Base-by-base conservation (phyloP, 2,888 invertebrate genomes). In the Cosmia pyralina region DNA sequence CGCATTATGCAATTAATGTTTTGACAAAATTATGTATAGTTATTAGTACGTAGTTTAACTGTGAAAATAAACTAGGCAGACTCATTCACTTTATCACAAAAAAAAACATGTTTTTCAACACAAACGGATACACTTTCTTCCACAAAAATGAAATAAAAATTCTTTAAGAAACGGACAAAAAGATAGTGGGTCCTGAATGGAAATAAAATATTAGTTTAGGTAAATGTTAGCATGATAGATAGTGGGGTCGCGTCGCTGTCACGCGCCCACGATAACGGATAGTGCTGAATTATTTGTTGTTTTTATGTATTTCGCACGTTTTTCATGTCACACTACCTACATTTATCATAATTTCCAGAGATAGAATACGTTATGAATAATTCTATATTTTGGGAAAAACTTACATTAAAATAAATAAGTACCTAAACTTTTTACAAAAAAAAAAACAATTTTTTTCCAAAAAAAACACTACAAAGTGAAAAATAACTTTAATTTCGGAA, bases 141-240 rank as follows among this genome's bases (percentile, higher is more conserved):
- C 34, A 46, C 5, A 50, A n/a, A 34, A 67, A 69, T 34, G 7
- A 62, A 34, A 50, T 46, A 28, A 62, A 62, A 55, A 6, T 34
- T 58, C 34, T 53, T 50, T 2, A 63, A 55, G 53, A 38, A 76
- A 52, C 44, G n/a, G 11, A 17, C 22, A 57, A 38, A 41, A 69
- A 41, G 28, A 50, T 38, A 59, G 34, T 34, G 13, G 58, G 19
- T 28, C 44, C 48, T 62, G 65, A 68, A 75, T 66, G 57, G 41
- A 67, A 70, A 74, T 75, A 69, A 68, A 75, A 81, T 75, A 81
- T 83, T 66, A 79, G 80, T 71, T 83, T 75, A 79, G 84, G 80
- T 67, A 75, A 80, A 83, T 78, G 65, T 83, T 68, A 34, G 10
- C 63, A 22, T 81, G 81, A 83, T 59, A 70, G 69, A 85, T 83